phyloP scores from a whole-genome alignment of 2,797 vertebrate species.

The Enteromius paludinosus region DNA sequence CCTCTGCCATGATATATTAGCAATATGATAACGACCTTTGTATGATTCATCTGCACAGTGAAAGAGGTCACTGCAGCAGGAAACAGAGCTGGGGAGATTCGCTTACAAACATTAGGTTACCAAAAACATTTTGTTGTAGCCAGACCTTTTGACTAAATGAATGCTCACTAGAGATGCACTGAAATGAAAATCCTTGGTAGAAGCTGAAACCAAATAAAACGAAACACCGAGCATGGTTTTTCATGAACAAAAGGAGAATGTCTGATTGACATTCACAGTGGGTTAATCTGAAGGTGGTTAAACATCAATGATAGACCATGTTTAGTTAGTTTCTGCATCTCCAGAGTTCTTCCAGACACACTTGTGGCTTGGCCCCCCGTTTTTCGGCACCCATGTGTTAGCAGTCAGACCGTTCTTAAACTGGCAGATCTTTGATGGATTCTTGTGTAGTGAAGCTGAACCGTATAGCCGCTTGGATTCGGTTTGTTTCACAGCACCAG shows the following conservation, averaged over 20 bases:
- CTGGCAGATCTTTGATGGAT: conserved; percentile 39
- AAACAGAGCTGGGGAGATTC: conserved; percentile 6
- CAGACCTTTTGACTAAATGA: background rate
- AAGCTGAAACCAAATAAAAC: background rate
- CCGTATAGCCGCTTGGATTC: conserved; percentile 11
- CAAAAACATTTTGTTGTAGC: background rate
- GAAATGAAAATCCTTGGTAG: background rate
- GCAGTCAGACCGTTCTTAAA: conserved; percentile 20
- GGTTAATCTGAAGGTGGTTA: background rate
- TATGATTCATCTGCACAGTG: conserved; percentile 19
- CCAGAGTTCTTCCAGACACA: background rate
- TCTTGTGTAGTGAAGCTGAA: conserved; percentile 41
- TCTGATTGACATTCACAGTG: background rate
- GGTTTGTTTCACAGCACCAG: conserved; percentile 40
- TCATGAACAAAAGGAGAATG: background rate
- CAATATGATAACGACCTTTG: conserved; percentile 26
- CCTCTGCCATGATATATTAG: conserved; percentile 33
- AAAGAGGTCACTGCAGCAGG: conserved; percentile 20
- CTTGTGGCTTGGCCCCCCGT: background rate
- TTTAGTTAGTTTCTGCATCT: background rate
- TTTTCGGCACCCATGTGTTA: conserved; percentile 24
- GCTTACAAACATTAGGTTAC: background rate
- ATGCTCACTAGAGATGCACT: background rate
- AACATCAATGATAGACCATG: background rate
- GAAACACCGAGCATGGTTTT: background rate